Conservation (phyloP, 2,888 invertebrate species). For the Eupithecia vulgata region DNA sequence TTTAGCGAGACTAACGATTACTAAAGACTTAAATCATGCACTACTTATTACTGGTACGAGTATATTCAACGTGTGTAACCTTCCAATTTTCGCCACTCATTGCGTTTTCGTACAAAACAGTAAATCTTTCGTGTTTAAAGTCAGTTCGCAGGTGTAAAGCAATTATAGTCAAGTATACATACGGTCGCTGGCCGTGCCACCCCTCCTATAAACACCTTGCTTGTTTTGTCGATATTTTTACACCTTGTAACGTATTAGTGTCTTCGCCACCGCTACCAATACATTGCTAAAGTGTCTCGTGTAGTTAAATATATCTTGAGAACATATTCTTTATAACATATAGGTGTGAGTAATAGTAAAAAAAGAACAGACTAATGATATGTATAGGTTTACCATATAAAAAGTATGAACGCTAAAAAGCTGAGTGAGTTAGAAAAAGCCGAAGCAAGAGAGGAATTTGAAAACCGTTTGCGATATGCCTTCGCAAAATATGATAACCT, state of each 20-base stretch:
- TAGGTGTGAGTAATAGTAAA: background rate
- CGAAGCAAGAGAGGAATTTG: constrained; percentile 74
- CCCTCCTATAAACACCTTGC: constrained; percentile 56
- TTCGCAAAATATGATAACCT: constrained; percentile 70
- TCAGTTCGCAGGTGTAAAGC: constrained; percentile 47
- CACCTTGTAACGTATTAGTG: constrained; percentile 60
- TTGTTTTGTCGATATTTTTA: constrained; percentile 79
- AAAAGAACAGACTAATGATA: background rate
- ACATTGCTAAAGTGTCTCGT: constrained; percentile 27
- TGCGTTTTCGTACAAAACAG: background rate
- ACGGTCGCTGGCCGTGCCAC: constrained; percentile 28
- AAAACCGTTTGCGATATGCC: constrained; percentile 73
- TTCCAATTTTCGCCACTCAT: background rate
- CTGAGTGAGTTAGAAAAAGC: constrained; percentile 64
- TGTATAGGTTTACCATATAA: background rate
- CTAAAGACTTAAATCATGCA: too few relatives aligned
- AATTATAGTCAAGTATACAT: constrained; percentile 43
- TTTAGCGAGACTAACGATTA: too few relatives aligned
- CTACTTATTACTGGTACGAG: too few relatives aligned
- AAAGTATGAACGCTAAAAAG: constrained; percentile 44
- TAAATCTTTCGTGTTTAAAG: constrained; percentile 40
- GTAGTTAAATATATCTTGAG: background rate
- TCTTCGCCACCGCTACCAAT: constrained; percentile 44
- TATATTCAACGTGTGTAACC: background rate
- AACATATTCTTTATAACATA: background rate